phyloP scores from a whole-genome alignment of 2,113 vertebrate species.

The Sardina pilchardus region DNA sequence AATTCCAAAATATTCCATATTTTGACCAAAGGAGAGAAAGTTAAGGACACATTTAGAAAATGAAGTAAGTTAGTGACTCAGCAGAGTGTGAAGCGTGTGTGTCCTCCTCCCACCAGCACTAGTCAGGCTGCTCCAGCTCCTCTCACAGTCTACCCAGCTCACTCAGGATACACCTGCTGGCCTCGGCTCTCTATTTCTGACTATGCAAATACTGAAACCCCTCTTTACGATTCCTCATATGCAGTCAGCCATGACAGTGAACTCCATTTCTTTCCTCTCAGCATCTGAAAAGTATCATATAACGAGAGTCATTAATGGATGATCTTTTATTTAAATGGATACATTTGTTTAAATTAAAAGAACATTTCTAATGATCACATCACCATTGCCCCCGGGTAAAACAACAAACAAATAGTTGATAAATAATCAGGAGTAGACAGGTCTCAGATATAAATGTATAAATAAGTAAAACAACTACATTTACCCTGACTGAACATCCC shows the following conservation, averaged over 20 bases:
- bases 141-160: neutral
- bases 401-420: no score
- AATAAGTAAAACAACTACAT: no score
- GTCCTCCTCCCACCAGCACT: neutral
- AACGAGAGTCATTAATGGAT: neutral
- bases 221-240: neutral
- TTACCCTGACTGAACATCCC: no score
- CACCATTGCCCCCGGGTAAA: no score
- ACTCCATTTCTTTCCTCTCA: neutral
- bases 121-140: neutral
- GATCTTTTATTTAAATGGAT: neutral
- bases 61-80: neutral
- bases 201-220: neutral
- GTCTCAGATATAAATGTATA: no score
- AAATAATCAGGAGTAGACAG: no score
- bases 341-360: no score
- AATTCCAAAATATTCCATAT: no score
- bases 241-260: neutral
- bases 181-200: neutral
- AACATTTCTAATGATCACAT: no score
- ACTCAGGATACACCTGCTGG: neutral
- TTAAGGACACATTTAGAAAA: neutral
- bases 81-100: neutral
- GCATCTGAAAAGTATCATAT: neutral
- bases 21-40: no score